phyloP scores from a whole-genome alignment of 2,888 invertebrate genomes.

The Phengaris alcon region DNA sequence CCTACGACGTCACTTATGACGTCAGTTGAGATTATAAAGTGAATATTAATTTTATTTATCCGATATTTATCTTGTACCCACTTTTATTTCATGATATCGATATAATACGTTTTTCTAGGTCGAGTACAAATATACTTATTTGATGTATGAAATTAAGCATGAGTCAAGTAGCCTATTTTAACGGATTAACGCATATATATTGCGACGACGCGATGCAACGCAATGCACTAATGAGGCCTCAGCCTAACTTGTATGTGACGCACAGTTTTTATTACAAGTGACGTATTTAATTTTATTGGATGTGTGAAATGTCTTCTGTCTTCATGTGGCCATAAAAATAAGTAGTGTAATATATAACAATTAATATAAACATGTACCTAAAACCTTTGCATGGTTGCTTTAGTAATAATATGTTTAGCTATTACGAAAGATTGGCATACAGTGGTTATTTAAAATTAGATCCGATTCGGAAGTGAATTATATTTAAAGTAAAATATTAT shows the following conservation, averaged over 20 bases:
- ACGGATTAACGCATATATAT: too few relatives aligned
- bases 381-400: constrained; percentile 18
- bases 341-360: constrained; percentile 9
- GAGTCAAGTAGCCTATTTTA: too few relatives aligned
- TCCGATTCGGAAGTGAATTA: not conserved
- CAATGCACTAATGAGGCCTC: too few relatives aligned
- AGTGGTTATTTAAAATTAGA: not conserved
- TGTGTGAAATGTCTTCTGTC: constrained; percentile 11
- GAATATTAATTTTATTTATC: too few relatives aligned
- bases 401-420: constrained; percentile 7
- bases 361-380: constrained; percentile 5
- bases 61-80: too few relatives aligned
- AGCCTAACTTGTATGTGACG: not conserved
- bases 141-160: too few relatives aligned
- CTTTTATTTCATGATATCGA: too few relatives aligned
- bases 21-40: too few relatives aligned
- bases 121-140: too few relatives aligned
- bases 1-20: too few relatives aligned
- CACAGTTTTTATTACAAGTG: not conserved
- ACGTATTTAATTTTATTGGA: constrained; percentile 2
- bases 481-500: not conserved
- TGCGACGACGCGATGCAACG: too few relatives aligned
- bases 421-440: not conserved
- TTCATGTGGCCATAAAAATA: constrained; percentile 27
- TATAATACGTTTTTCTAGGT: too few relatives aligned